These are phyloP conservation scores for Rapana venosa DNA, from an alignment of 2,888 invertebrate genomes.

Conservation along the genomic window DNA sequence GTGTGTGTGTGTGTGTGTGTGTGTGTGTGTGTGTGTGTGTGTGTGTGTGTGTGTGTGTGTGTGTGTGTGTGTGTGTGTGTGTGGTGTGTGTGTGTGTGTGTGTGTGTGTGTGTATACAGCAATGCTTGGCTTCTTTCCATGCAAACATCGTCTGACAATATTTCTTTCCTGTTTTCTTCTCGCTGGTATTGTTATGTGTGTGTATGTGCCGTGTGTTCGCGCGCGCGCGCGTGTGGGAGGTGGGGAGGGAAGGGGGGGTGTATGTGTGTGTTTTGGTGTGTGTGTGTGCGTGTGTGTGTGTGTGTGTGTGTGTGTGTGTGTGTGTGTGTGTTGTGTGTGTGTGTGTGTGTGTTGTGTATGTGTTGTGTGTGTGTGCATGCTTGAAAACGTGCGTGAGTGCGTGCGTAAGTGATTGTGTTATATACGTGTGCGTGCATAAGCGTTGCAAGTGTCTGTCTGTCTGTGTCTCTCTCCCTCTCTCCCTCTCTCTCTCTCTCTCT, in stretches of 20 bases:
- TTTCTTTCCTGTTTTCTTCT: no score
- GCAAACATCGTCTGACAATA: no score
- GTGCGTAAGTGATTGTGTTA: background rate
- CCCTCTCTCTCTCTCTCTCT: conserved; percentile 18
- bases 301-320: background rate
- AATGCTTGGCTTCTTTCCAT: no score
- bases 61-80: background rate
- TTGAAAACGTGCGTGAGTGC: background rate
- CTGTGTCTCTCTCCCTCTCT: background rate
- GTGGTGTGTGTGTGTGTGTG: no score
- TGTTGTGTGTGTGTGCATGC: background rate
- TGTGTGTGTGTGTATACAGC: no score
- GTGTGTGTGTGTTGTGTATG: background rate
- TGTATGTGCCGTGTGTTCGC: background rate
- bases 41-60: background rate
- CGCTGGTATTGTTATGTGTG: no score
- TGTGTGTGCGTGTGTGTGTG: background rate
- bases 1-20: background rate
- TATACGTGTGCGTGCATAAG: background rate
- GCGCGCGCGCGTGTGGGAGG: background rate
- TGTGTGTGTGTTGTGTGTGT: conserved; percentile 1
- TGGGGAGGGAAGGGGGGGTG: background rate
- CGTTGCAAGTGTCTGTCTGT: background rate
- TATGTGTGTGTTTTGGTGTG: background rate
- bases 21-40: conserved; percentile 6